Percentiles rank a stretch among this genome's conserved stretches.
Conservation (phyloP, 2,888 invertebrate species). For the Thelaira solivaga region DNA sequence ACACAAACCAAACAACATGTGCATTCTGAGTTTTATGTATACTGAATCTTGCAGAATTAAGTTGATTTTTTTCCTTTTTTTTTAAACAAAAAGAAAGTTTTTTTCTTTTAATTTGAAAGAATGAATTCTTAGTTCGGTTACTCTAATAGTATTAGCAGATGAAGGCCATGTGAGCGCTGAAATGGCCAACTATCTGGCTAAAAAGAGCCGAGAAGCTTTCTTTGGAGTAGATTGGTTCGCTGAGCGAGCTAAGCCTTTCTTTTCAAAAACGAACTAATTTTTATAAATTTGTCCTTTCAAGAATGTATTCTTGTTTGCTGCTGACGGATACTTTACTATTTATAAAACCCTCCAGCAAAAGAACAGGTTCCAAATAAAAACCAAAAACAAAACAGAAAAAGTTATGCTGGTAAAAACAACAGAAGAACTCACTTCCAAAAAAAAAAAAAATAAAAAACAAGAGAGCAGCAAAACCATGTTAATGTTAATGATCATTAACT, state of each 20-base stretch:
- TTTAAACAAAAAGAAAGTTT: not conserved
- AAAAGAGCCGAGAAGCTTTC: too few relatives aligned
- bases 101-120: too few relatives aligned
- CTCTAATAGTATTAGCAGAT: too few relatives aligned
- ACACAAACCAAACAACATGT: constrained; percentile 56
- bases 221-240: too few relatives aligned
- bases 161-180: too few relatives aligned
- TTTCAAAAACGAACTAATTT: too few relatives aligned
- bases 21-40: constrained; percentile 38
- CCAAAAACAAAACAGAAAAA: not conserved
- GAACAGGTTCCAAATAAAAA: constrained; percentile 13
- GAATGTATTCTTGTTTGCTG: not conserved
- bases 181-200: too few relatives aligned
- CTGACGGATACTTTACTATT: not conserved
- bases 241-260: too few relatives aligned
- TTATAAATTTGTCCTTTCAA: too few relatives aligned
- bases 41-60: too few relatives aligned
- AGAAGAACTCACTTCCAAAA: not conserved
- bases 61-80: not conserved
- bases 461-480: not conserved
- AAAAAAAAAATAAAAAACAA: not conserved
- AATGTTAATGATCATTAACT: constrained; percentile 12
- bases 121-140: too few relatives aligned
- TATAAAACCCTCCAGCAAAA: not conserved
- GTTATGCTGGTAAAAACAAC: not conserved